Percentiles rank a stretch among this genome's conserved stretches.
phyloP scores from a whole-genome alignment of 1,140 invertebrate species.

The Leptopilina boulardi region DNA sequence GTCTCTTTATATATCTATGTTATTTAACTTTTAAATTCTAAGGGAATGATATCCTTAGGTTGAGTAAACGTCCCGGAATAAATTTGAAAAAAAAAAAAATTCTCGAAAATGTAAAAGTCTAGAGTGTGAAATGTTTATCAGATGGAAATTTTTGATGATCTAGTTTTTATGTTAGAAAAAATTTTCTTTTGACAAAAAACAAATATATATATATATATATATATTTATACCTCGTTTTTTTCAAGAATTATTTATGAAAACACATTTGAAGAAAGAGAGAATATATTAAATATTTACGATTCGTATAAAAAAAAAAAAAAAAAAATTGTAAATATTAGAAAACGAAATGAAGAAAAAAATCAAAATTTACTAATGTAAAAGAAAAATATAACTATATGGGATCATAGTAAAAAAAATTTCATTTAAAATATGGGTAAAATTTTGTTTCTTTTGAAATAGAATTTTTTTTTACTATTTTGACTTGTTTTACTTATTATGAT shows the following conservation, averaged over 20 bases:
- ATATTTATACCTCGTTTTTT: too few relatives aligned
- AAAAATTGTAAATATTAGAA: too few relatives aligned
- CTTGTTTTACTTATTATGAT: constrained; percentile 5
- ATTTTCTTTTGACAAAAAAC: background rate
- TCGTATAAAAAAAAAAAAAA: too few relatives aligned
- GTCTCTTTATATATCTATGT: background rate
- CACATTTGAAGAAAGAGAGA: too few relatives aligned
- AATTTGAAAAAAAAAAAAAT: background rate
- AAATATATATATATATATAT: too few relatives aligned
- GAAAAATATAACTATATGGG: too few relatives aligned
- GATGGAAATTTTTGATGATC: constrained; percentile 10
- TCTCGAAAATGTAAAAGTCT: background rate
- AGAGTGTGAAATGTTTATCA: constrained; percentile 9
- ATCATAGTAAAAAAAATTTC: constrained; percentile 1
- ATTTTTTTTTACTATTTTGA: background rate
- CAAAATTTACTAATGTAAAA: too few relatives aligned
- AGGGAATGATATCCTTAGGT: background rate
- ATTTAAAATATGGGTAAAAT: background rate
- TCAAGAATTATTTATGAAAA: too few relatives aligned
- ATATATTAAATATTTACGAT: too few relatives aligned
- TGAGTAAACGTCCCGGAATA: constrained; percentile 9
- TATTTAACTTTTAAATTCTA: constrained; percentile 14
- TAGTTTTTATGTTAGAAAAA: background rate
- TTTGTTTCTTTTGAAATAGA: background rate
- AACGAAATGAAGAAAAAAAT: too few relatives aligned